phyloP scores from a whole-genome alignment of 2,113 vertebrate species.

The Piliocolobus tephrosceles region DNA sequence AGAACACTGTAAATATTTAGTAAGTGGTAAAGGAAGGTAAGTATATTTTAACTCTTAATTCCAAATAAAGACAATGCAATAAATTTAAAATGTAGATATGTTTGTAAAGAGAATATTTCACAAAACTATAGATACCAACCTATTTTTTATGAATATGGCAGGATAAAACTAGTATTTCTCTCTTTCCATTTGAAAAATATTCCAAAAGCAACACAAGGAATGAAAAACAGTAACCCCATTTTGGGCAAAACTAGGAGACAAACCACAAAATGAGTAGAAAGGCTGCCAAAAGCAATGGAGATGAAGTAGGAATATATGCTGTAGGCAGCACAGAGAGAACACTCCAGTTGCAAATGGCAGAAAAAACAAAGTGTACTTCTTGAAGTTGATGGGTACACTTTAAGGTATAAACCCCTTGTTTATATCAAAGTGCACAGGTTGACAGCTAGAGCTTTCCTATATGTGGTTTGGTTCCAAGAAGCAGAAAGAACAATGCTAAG shows the following conservation, averaged over 20 bases:
- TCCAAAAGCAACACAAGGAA: slow-evolving; percentile 26
- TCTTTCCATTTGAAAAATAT: slow-evolving; percentile 27
- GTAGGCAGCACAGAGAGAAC: not conserved
- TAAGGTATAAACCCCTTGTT: not conserved
- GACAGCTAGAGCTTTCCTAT: not conserved
- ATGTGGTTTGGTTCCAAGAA: not conserved
- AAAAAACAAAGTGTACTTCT: not conserved
- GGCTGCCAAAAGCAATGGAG: not conserved
- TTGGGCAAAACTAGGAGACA: slow-evolving; percentile 18
- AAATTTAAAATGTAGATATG: not conserved
- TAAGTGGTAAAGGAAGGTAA: not conserved
- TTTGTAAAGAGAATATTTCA: not conserved
- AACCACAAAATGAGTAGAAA: not conserved
- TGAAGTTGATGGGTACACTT: not conserved
- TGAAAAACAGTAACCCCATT: not conserved
- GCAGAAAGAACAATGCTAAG: not conserved
- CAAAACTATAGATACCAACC: not conserved
- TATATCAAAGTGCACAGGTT: not conserved
- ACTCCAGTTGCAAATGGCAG: not conserved
- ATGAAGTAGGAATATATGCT: not conserved
- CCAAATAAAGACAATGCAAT: slow-evolving; percentile 42
- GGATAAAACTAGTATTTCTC: not conserved
- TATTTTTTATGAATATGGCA: slow-evolving; percentile 28
- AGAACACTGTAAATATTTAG: not conserved
- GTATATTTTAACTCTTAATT: slow-evolving; percentile 33